phyloP scores from a whole-genome alignment of 2,113 vertebrate species.

The Alligator sinensis region DNA sequence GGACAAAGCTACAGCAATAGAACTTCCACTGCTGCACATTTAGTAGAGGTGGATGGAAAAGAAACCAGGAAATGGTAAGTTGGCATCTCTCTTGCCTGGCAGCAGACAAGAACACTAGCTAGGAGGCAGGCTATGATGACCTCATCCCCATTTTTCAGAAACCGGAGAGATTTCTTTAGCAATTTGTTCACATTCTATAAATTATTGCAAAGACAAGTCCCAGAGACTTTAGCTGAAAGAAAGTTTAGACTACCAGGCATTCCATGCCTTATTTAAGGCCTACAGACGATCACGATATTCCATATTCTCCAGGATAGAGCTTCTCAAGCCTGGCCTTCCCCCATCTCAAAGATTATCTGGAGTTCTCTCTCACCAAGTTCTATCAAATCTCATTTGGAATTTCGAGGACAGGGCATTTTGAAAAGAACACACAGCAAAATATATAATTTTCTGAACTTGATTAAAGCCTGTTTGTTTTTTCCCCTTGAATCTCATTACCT shows the following conservation, averaged over 20 bases:
- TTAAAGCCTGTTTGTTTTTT: background rate
- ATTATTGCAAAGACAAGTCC: background rate
- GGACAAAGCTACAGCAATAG: background rate
- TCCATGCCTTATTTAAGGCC: background rate
- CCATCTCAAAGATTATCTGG: background rate
- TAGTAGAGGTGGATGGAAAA: background rate
- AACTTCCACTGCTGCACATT: background rate
- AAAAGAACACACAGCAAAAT: background rate
- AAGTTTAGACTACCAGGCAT: background rate
- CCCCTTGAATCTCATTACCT: background rate
- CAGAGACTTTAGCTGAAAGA: background rate
- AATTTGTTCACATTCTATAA: background rate
- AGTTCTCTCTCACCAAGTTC: background rate
- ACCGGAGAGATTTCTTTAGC: background rate
- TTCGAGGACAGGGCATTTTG: fast-evolving
- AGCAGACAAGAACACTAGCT: background rate
- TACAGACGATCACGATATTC: background rate
- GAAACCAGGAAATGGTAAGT: fast-evolving
- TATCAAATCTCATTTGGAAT: background rate
- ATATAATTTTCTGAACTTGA: background rate
- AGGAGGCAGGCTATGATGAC: background rate
- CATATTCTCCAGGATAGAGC: background rate
- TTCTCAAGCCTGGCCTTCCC: background rate
- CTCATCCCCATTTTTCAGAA: background rate
- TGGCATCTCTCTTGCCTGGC: background rate